Conservation (phyloP, 2,113 vertebrate genomes). For the Sphaerodactylus townsendi region DNA sequence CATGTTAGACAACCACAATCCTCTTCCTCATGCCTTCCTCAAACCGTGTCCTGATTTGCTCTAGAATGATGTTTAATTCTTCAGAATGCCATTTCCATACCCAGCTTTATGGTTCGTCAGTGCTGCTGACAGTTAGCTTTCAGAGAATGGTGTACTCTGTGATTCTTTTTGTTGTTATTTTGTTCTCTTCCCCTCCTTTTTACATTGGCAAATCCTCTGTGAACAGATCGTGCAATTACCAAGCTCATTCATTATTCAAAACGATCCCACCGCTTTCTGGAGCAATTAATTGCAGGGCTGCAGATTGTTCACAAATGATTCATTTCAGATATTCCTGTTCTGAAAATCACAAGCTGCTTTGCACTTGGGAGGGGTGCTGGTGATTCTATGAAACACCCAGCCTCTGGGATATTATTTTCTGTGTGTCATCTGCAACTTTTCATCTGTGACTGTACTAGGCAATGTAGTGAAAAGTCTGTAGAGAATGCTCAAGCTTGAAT, state of each 20-base stretch:
- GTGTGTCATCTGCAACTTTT: background rate
- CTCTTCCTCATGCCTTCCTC: background rate
- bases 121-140: background rate
- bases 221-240: conserved; percentile 26
- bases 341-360: conserved; percentile 20
- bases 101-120: background rate
- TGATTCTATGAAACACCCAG: background rate
- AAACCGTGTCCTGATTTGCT: background rate
- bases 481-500: background rate
- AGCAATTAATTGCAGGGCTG: conserved; percentile 25
- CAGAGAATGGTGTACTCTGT: background rate
- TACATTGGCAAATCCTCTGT: conserved; percentile 16
- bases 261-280: conserved; percentile 1
- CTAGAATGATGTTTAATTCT: background rate
- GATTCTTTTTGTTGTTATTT: conserved; percentile 2
- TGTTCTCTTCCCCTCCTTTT: background rate
- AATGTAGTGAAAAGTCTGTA: background rate
- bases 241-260: conserved; percentile 34
- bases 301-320: conserved; percentile 28
- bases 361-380: background rate
- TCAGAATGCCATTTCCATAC: background rate
- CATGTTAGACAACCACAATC: background rate
- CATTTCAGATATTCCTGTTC: conserved; percentile 2
- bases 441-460: background rate
- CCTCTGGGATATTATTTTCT: background rate